phyloP scores from a whole-genome alignment of 64 coral and sea anemone species.

The Astreopora myriophthalma region DNA sequence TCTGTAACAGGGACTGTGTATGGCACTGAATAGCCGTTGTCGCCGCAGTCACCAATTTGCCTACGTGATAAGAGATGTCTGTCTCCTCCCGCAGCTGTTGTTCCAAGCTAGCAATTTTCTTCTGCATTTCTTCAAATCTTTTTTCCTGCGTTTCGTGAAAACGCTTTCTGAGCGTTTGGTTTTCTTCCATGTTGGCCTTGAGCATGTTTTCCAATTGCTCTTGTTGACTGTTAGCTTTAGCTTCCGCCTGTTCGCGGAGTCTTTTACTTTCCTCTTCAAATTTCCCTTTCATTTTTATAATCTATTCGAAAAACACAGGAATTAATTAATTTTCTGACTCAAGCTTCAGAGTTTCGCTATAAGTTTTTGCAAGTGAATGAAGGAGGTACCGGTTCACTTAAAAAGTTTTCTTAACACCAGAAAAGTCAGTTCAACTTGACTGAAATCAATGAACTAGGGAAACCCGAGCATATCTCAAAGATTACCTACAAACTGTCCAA shows the following conservation, averaged over 20 bases:
- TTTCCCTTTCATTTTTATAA: constrained; percentile 24
- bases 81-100: background rate
- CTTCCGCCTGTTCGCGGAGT: constrained; percentile 57
- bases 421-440: too few species aligned
- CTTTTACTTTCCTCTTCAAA: constrained; percentile 44
- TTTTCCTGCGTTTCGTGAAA: constrained; percentile 23
- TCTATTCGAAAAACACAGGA: background rate
- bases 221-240: constrained; percentile 24
- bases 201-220: constrained; percentile 74
- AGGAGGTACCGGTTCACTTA: background rate
- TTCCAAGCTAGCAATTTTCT: background rate
- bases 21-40: too few species aligned
- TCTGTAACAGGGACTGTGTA: too few species aligned
- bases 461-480: background rate
- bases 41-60: background rate
- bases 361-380: too few species aligned
- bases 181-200: constrained; percentile 54
- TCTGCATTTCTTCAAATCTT: background rate
- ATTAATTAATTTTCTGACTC: background rate
- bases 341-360: background rate
- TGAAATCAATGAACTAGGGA: too few species aligned
- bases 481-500: background rate
- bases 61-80: background rate
- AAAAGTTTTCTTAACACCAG: background rate
- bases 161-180: constrained; percentile 15